Percentiles rank a stretch among this genome's conserved stretches.
phyloP scores from a whole-genome alignment of 2,113 vertebrate genomes.

The Nerophis ophidion region DNA sequence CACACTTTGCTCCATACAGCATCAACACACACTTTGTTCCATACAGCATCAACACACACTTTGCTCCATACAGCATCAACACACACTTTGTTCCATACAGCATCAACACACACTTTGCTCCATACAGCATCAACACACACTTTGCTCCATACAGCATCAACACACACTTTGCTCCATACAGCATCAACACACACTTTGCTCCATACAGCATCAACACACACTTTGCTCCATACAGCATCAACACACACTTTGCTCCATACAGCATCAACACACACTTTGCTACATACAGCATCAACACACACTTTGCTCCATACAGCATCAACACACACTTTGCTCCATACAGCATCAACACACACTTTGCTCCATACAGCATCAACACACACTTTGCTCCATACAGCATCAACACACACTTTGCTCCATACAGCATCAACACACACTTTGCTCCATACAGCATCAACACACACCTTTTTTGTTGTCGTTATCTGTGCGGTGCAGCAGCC shows the following conservation, averaged over 20 bases:
- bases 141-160: not conserved
- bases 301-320: slow-evolving; percentile 44
- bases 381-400: no score
- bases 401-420: no score
- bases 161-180: slow-evolving; percentile 52
- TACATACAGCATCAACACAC: slow-evolving; percentile 64
- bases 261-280: slow-evolving; percentile 5
- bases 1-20: slow-evolving; percentile 45
- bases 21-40: slow-evolving; percentile 28
- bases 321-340: no score
- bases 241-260: slow-evolving; percentile 44
- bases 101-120: slow-evolving; percentile 59
- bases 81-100: slow-evolving; percentile 64
- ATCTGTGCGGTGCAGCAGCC: slow-evolving; percentile 62
- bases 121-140: slow-evolving; percentile 62
- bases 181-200: slow-evolving; percentile 58
- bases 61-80: slow-evolving; percentile 62
- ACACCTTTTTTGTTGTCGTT: slow-evolving; percentile 45
- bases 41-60: slow-evolving; percentile 62
- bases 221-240: slow-evolving; percentile 60
- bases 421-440: slow-evolving; percentile 43
- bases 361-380: no score
- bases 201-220: slow-evolving; percentile 63
- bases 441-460: slow-evolving; percentile 63
- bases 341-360: no score